Evolutionary conservation across 2,888 invertebrate genomes (phyloP).

Genomic region (Tenthredo mesomela): DNA sequence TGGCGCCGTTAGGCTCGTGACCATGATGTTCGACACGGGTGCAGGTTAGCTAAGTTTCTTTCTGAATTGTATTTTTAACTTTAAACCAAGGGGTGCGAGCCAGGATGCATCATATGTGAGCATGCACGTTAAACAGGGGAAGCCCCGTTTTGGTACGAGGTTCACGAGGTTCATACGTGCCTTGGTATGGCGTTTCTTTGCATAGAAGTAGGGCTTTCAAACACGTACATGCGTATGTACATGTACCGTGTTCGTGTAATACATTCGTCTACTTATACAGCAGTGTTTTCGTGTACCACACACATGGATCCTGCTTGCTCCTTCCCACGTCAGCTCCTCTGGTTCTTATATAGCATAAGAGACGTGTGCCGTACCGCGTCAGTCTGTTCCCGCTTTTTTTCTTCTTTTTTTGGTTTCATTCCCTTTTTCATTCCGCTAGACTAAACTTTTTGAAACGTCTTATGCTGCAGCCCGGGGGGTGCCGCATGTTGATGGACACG

Average conservation of each 20-base stretch:
- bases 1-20: conserved; percentile 30
- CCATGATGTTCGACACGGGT: conserved; percentile 24
- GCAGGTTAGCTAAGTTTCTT: conserved; percentile 6
- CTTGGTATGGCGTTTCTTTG: neutral
- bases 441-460: conserved; percentile 25
- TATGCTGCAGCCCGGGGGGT: neutral
- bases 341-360: conserved; percentile 12
- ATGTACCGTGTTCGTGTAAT: too few relatives aligned
- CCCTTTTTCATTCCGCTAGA: neutral
- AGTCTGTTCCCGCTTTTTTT: neutral
- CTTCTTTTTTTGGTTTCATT: neutral
- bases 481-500: neutral
- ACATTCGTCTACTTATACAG: neutral
- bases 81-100: conserved; percentile 13
- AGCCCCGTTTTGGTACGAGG: neutral
- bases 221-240: neutral
- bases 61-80: conserved; percentile 39
- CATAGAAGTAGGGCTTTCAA: neutral
- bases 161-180: neutral
- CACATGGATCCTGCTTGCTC: neutral
- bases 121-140: conserved; percentile 4
- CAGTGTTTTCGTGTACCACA: neutral
- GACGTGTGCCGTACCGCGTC: neutral
- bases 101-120: conserved; percentile 12
- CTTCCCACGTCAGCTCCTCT: neutral